Percentiles rank a stretch among this genome's conserved stretches.
Evolutionary conservation across 2,797 vertebrate genomes (phyloP).

Genomic region (Anas acuta): DNA sequence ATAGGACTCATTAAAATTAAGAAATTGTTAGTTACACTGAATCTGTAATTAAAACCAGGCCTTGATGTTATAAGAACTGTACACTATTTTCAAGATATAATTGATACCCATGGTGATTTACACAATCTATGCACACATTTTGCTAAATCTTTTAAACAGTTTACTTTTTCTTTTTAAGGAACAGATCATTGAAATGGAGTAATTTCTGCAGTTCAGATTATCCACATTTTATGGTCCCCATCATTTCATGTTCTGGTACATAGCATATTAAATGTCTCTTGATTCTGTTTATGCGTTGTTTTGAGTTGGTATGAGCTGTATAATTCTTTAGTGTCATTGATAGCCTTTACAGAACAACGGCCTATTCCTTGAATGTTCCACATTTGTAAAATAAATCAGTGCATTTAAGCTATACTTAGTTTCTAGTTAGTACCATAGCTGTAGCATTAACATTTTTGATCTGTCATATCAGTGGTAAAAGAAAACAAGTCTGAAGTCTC

Average conservation of each 20-base stretch:
- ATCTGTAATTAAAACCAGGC: conserved; percentile 24
- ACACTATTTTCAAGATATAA: conserved; percentile 14
- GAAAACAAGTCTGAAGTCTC: conserved; percentile 46
- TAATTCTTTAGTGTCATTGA: neutral
- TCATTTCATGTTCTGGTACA: neutral
- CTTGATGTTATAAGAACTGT: conserved; percentile 7
- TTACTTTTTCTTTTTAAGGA: conserved; percentile 12
- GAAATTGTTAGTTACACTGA: conserved; percentile 13
- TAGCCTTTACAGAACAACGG: neutral
- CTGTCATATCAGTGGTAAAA: neutral
- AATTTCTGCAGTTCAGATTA: conserved; percentile 37
- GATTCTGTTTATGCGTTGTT: neutral
- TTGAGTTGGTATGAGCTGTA: neutral
- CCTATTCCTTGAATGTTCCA: neutral
- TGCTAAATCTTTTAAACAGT: conserved; percentile 47
- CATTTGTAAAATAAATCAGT: neutral
- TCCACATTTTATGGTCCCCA: conserved; percentile 8
- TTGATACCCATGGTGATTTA: conserved; percentile 25
- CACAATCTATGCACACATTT: neutral
- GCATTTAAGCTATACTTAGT: neutral
- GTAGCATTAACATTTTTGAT: neutral
- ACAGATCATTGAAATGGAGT: neutral
- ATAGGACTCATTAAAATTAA: conserved; percentile 26
- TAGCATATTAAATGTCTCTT: neutral
- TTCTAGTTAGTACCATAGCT: neutral